Percentiles rank a stretch among this genome's conserved stretches.
These are phyloP conservation scores for Andrena trimmerana DNA, from an alignment of 2,888 invertebrate genomes.

Conservation along the genomic window DNA sequence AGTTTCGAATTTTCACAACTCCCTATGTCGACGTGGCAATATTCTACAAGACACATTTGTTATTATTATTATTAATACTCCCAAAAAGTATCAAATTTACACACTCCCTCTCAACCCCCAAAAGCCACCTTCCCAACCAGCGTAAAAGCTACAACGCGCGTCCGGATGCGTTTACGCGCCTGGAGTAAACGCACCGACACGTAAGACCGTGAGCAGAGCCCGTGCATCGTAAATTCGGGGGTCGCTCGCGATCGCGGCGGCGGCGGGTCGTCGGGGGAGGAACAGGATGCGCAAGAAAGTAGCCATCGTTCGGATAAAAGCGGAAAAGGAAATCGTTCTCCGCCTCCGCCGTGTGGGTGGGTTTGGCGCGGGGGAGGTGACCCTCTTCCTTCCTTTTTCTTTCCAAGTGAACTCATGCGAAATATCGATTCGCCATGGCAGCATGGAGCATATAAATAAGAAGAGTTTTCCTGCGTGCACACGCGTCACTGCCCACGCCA, in stretches of 20 bases:
- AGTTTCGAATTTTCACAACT: no score
- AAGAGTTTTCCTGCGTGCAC: conserved; percentile 84
- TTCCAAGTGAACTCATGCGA: conserved; percentile 77
- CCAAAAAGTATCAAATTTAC: no score
- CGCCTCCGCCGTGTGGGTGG: conserved; percentile 15
- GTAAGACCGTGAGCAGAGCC: no score
- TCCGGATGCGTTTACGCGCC: no score
- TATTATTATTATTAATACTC: no score
- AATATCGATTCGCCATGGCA: conserved; percentile 81
- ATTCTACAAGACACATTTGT: no score
- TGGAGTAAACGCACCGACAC: no score
- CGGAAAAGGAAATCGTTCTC: conserved; percentile 61
- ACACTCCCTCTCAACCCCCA: no score
- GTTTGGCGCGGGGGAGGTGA: conserved; percentile 20
- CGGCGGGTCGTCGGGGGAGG: neutral
- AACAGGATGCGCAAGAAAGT: conserved; percentile 56
- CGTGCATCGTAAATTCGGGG: no score
- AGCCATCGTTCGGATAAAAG: conserved; percentile 55
- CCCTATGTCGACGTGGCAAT: no score
- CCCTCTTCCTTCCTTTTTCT: conserved; percentile 53
- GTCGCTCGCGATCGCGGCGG: neutral
- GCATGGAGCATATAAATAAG: conserved; percentile 83
- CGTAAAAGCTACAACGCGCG: no score
- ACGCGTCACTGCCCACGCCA: conserved; percentile 84
- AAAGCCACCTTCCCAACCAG: no score